Evolutionary conservation across 2,113 vertebrate genomes (phyloP).

Genomic region (Octodon degus): DNA sequence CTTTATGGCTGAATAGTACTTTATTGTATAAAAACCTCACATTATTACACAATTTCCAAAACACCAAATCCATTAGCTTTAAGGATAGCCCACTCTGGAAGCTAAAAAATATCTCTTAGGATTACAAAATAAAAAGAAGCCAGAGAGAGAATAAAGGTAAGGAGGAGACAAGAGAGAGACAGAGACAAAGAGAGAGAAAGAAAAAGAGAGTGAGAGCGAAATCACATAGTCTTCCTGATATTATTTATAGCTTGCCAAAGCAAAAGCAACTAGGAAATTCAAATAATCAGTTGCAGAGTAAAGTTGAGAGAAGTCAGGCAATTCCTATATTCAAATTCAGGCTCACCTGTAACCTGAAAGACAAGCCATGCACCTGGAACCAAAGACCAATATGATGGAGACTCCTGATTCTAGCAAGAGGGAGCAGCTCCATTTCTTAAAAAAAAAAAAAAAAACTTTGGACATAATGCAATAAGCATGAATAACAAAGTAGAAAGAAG

Average conservation of each 20-base stretch:
- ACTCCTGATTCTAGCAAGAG: accelerated
- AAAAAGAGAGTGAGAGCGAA: neutral
- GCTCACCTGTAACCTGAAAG: neutral
- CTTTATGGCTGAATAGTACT: neutral
- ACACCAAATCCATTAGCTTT: neutral
- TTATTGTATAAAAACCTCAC: neutral
- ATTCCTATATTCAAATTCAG: neutral
- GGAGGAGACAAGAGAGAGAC: neutral
- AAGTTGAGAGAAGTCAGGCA: neutral
- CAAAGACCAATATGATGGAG: neutral
- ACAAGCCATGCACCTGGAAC: too few species aligned
- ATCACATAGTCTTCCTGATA: neutral
- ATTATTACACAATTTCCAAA: neutral
- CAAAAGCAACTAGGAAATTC: neutral
- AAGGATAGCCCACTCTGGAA: neutral
- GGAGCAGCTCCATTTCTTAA: neutral
- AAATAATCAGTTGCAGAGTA: neutral
- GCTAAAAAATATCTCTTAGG: neutral
- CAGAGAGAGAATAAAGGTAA: neutral
- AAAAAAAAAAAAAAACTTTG: neutral
- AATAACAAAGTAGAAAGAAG: neutral
- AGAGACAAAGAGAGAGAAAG: neutral
- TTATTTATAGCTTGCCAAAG: conserved; percentile 18
- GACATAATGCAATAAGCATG: neutral
- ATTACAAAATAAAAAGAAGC: neutral